phyloP scores from a whole-genome alignment of 2,797 vertebrate genomes.

The Carduelis carduelis region DNA sequence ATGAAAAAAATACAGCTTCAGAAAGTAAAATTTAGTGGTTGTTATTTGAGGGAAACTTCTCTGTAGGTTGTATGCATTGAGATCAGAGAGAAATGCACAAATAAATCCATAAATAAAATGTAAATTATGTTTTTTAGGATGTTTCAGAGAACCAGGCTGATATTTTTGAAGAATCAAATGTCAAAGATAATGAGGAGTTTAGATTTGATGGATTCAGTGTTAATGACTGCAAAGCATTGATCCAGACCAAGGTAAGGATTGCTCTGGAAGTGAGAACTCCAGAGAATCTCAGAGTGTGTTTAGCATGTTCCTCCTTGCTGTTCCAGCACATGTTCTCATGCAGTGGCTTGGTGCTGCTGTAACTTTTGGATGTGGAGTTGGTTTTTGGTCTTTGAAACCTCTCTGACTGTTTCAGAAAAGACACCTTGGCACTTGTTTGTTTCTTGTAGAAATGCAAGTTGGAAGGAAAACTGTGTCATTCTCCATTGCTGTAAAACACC shows the following conservation, averaged over 20 bases:
- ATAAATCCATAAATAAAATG: neutral
- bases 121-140: conserved; percentile 28
- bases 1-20: neutral
- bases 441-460: neutral
- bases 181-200: conserved; percentile 8
- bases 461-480: neutral
- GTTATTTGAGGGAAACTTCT: neutral
- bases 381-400: neutral
- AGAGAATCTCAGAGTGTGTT: neutral
- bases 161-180: neutral
- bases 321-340: neutral
- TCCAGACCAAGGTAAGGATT: conserved; percentile 71
- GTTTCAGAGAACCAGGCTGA: neutral
- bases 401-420: neutral
- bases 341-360: neutral
- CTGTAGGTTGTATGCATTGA: neutral
- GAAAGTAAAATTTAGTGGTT: neutral
- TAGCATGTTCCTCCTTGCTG: neutral
- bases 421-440: neutral
- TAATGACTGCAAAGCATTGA: conserved; percentile 52
- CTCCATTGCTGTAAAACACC: neutral
- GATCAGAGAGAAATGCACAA: neutral
- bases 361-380: neutral
- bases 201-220: neutral
- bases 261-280: neutral